phyloP scores from a whole-genome alignment of 2,888 invertebrate species.

The Ochropleura leucogaster region DNA sequence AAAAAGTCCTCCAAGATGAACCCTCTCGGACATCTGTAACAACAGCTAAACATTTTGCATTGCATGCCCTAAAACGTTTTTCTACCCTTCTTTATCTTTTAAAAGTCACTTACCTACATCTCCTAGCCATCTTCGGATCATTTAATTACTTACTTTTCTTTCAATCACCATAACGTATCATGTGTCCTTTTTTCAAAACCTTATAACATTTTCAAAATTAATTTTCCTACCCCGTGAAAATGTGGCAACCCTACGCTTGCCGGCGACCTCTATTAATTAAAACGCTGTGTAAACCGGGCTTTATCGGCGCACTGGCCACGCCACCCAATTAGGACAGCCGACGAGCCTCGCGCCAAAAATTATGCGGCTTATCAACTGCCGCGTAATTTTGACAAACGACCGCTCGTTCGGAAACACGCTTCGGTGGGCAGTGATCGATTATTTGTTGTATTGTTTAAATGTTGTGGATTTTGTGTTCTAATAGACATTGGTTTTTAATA shows the following conservation, averaged over 20 bases:
- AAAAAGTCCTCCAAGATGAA: not conserved
- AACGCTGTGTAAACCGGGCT: constrained; percentile 89
- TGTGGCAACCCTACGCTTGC: constrained; percentile 73
- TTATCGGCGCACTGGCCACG: constrained; percentile 84
- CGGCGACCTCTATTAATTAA: constrained; percentile 89
- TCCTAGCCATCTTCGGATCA: not conserved
- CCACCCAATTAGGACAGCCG: constrained; percentile 86
- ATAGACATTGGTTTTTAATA: constrained; percentile 14
- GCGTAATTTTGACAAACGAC: constrained; percentile 88
- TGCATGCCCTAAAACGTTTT: not conserved
- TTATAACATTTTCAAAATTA: constrained; percentile 7
- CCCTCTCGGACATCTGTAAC: not conserved
- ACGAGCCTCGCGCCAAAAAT: constrained; percentile 86
- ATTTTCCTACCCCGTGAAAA: constrained; percentile 9
- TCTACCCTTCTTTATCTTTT: not conserved
- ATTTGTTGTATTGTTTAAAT: constrained; percentile 71
- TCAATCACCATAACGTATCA: rapidly evolving
- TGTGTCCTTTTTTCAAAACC: not conserved
- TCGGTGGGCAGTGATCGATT: constrained; percentile 81
- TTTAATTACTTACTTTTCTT: not conserved
- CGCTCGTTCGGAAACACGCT: constrained; percentile 79
- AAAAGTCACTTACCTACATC: not conserved
- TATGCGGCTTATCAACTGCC: constrained; percentile 88
- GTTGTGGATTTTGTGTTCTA: constrained; percentile 58
- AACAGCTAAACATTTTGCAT: not conserved